Base-by-base conservation (phyloP, 2,113 vertebrate genomes). In the Labeo catla region DNA sequence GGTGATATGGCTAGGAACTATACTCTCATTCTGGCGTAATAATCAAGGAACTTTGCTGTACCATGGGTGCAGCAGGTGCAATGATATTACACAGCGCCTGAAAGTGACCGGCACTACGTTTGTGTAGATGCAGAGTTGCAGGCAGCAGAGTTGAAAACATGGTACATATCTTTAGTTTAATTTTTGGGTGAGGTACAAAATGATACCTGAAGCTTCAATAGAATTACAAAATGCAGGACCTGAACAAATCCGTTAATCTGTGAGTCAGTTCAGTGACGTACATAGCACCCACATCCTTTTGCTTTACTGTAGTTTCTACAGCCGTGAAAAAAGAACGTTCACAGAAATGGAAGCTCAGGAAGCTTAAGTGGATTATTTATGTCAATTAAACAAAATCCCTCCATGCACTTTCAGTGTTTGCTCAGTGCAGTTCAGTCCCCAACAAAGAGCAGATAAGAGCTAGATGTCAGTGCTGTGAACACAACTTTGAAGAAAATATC, bases 301-400 rank as follows among this genome's bases (percentile, higher is more conserved):
- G 15, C 49, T n/a, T 76, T 54, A 34, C 47, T 34, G n/a, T 77
- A 52, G 49, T 50, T 77, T 77, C 49, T 45, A 45, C 39, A 63
- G 78, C 19, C 8, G 21, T 15, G 21, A 28, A 23, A 81, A 36
- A 28, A 81, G 39, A 81, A n/a, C 54, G 16, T 47, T 76, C 3
- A 10, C 12, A 81, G n/a, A 63, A 45, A 47, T 1, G 13, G n/a
- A 49, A 49, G 57, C 59, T 81, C 59, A 6, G 43, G 11, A 45
- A 66, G n/a, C 59, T 47, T 66, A 65, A 28, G 61, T 81, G 43
- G 79, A 66, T 81, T 49, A 81, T 81, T 6, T 81, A 63, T 80
- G 78, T 63, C 78, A 81, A 63, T 81, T 63, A 47, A 81, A 81
- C 21, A 13, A 61, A 45, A 61, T 61, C 57, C n/a, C 6, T 13